These are phyloP conservation scores for Diogma glabrata DNA, from an alignment of 2,888 invertebrate genomes.

Conservation along the genomic window DNA sequence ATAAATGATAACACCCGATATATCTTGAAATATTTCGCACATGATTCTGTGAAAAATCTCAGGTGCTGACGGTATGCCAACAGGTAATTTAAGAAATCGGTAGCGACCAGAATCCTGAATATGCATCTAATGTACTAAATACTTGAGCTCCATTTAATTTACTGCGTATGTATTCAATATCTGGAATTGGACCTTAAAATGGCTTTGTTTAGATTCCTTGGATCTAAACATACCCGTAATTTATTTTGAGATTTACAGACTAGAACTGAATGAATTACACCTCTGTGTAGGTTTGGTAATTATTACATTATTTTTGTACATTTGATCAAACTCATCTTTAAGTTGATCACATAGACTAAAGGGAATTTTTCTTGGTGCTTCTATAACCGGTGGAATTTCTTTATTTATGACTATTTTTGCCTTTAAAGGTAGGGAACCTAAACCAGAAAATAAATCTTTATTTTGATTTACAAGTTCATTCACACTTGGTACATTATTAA, in stretches of 20 bases:
- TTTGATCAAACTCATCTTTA: not conserved
- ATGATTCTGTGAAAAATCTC: not conserved
- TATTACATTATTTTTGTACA: not conserved
- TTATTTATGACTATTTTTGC: not conserved
- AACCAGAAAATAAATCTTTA: too few relatives aligned
- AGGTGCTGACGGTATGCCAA: conserved; percentile 14
- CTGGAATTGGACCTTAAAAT: not conserved
- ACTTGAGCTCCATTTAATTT: conserved; percentile 12
- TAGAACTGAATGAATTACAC: not conserved
- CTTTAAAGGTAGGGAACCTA: too few relatives aligned
- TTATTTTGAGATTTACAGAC: too few relatives aligned
- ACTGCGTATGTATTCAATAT: not conserved
- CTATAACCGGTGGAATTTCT: not conserved
- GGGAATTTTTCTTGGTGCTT: not conserved
- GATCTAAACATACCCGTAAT: too few relatives aligned
- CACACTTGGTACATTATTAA: too few relatives aligned
- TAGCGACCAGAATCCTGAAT: conserved; percentile 20
- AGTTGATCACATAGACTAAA: not conserved
- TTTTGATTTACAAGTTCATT: too few relatives aligned
- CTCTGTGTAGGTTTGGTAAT: not conserved
- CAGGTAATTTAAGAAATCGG: conserved; percentile 17
- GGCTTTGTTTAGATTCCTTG: not conserved
- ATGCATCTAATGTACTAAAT: conserved; percentile 16
- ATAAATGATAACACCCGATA: too few relatives aligned
- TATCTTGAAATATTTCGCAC: too few relatives aligned